Evolutionary conservation across 2,113 vertebrate genomes (phyloP), one percentile per base, ranked within the genome.

Genomic region (Cebus imitator): DNA sequence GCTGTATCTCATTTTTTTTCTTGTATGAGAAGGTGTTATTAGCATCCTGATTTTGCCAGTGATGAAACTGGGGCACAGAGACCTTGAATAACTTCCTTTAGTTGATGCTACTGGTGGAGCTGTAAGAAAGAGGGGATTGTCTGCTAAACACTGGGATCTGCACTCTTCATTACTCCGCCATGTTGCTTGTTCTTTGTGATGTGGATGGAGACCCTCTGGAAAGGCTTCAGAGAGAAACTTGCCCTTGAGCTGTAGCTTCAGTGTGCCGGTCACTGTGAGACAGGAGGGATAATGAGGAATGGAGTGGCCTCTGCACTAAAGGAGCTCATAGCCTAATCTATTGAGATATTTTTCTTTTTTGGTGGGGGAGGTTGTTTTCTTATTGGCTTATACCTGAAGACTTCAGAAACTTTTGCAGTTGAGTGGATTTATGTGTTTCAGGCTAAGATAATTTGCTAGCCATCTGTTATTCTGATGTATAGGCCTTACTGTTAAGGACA

Each of bases 401-500:
- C 76, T 93, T 88, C 14, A 89, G 58, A 93, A 94, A 91, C 13
- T 43, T 4, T 85, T 85, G 35, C 18, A 55, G 23, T 83, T 98
- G 21, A 75, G 32, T 92, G 48, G n/a, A 88, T 88, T 95, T 95
- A n/a, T 87, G 83, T 18, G 32, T 92, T 90, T 78, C 35, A 66
- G 83, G 25, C 57, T 79, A 25, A 88, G 68, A 64, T 13, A 83
- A 76, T 87, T 82, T 94, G 20, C 40, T 94, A 17, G 78, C 92
- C 87, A 61, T 81, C 35, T 87, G n/a, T 76, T 96, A 64, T 43
- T 85, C 25, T 80, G 35, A 61, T 90, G 3, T 66, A 32, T 66
- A 76, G 27, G 40, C 88, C 55, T 95, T 88, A 87, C 55, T 95
- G 52, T 83, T 96, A 88, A 95, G 70, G 68, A 57, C 12, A 64